Evolutionary conservation across 2,797 vertebrate species (phyloP), one percentile per base, ranked within the genome.

Genomic region (Florisuga fusca): DNA sequence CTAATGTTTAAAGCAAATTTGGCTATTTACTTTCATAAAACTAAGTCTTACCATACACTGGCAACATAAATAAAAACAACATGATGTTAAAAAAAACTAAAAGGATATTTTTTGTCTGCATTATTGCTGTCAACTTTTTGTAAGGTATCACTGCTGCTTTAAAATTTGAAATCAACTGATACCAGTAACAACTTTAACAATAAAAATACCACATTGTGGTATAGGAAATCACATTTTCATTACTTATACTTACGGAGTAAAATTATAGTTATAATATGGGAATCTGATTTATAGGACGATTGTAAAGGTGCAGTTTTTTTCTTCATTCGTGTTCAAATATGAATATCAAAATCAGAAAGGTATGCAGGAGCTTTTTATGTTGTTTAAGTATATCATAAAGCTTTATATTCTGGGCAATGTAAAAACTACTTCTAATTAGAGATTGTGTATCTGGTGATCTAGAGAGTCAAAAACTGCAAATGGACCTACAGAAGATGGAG

Each of bases 401-500:
- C 7, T 59, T 55, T 67, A 25, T 81, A 8, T 38, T 46, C 21
- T 55, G 9, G 11, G 9, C 43, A 5, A 1, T 61, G 15, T 75
- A 51, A 74, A 77, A 90, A 64, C 53, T 90, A 41, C 27, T 34
- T 43, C 58, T 93, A 86, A 85, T 76, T 87, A 64, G 78, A 48
- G 21, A 15, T 33, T 89, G 29, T 90, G 64, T 89, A 79, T 94
- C 36, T 87, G 90, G 12, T 83, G 4, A 81, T 85, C 63, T 95
- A 99, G 99, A 99, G 86, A 99, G 98, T 62, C 98, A 99, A 26
- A 98, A 98, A 77, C 97, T 99, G 58, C 99, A 99, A 95, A 98
- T 99, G 97, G 99, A 99, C 97, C 98, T 99, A 62, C 98, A 99
- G 97, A 99, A 99, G 97, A 99, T 99, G 94, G 98, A 99, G 81